These are phyloP conservation scores for Trachemys scripta DNA, from an alignment of 2,113 vertebrate species.

Conservation along the genomic window DNA sequence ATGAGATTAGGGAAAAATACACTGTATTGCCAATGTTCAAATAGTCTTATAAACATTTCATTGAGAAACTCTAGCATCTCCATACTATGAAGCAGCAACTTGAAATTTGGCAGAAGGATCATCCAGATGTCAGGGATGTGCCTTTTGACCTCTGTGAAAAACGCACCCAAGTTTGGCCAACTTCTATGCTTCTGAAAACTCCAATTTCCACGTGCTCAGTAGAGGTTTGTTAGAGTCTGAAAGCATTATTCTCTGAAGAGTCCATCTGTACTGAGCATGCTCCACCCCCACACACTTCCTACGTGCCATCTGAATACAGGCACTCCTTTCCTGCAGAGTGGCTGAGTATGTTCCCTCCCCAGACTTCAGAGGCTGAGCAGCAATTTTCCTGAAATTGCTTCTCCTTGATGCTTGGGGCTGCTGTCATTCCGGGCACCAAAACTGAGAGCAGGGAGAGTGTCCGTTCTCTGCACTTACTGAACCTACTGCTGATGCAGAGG, in stretches of 20 bases:
- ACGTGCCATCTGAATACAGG: neutral
- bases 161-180: neutral
- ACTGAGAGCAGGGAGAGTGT: neutral
- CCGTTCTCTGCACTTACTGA: neutral
- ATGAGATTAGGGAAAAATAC: neutral
- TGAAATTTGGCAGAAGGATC: neutral
- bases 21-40: neutral
- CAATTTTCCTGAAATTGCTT: neutral
- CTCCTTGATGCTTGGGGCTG: neutral
- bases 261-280: accelerated
- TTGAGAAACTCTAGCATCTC: neutral
- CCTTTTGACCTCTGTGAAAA: neutral
- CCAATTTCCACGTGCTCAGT: neutral
- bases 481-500: neutral
- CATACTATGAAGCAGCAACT: neutral
- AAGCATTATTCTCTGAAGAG: neutral
- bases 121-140: neutral
- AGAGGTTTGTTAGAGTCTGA: neutral
- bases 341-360: neutral
- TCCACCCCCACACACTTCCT: neutral
- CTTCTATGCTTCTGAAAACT: neutral
- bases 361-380: neutral
- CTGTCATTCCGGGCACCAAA: neutral
- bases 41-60: neutral
- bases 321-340: neutral